These are phyloP conservation scores for Cercopithecus hamlyni DNA, from an alignment of 2,797 vertebrate species.

Conservation along the genomic window DNA sequence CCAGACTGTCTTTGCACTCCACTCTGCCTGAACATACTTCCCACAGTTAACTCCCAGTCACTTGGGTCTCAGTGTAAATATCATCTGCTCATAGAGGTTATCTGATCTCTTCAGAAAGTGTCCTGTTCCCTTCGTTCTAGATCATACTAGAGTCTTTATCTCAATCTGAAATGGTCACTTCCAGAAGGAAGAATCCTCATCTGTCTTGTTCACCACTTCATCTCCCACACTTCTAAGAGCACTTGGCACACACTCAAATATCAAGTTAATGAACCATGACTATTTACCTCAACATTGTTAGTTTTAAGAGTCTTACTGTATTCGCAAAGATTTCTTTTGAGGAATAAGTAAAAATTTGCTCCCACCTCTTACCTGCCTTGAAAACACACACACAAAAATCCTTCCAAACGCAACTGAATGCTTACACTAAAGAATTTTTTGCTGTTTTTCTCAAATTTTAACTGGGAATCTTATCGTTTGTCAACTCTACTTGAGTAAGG, in stretches of 20 bases:
- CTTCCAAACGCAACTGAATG: neutral
- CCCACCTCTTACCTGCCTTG: neutral
- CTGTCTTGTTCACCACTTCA: neutral
- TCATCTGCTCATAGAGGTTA: neutral
- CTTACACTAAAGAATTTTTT: neutral
- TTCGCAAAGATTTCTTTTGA: accelerated
- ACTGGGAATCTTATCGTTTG: neutral
- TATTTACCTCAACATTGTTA: neutral
- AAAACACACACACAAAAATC: neutral
- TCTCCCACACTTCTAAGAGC: neutral
- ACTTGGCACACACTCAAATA: neutral
- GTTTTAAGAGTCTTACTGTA: neutral
- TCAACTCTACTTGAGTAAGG: neutral
- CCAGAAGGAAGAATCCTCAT: neutral
- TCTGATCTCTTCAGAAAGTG: neutral
- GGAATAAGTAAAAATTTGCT: neutral
- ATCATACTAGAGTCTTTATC: neutral
- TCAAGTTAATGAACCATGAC: neutral
- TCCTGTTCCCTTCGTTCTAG: neutral
- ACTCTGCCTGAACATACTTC: neutral
- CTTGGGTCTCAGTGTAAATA: neutral
- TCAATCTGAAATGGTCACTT: neutral
- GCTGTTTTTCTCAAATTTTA: neutral
- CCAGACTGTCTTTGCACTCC: neutral
- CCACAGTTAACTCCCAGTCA: neutral